A percentile compares a stretch with the other conserved stretches of the same genome.
These are phyloP conservation scores for Drosophila aff. DNA, from an alignment of 1,140 invertebrate species.

Conservation along the genomic window DNA sequence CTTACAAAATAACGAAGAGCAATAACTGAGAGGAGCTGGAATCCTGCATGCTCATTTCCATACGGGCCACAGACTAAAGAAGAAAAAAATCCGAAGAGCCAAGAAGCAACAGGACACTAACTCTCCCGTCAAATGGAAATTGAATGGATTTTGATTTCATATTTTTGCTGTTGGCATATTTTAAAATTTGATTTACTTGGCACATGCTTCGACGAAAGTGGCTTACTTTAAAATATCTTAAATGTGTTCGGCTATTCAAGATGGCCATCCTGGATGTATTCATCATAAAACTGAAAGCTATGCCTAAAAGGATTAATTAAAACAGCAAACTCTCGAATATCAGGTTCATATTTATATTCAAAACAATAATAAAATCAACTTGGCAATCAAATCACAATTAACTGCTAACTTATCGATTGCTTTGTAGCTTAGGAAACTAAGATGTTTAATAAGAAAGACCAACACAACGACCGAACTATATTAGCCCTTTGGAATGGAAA, in stretches of 20 bases:
- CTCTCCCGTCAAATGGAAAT: slow-evolving; percentile 41
- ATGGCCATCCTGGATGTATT: background rate
- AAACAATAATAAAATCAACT: background rate
- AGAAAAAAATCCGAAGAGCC: background rate
- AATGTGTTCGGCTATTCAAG: background rate
- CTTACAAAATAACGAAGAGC: slow-evolving; percentile 46
- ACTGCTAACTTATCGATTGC: background rate
- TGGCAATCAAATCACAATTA: background rate
- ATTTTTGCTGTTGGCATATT: slow-evolving; percentile 56
- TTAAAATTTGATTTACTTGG: slow-evolving; percentile 52
- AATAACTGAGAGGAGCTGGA: slow-evolving; percentile 33
- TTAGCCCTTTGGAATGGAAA: background rate
- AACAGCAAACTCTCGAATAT: background rate
- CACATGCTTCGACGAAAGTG: slow-evolving; percentile 12
- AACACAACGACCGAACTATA: background rate
- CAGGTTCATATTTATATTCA: background rate
- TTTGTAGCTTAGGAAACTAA: too few species aligned
- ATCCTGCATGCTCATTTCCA: slow-evolving; percentile 57
- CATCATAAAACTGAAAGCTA: background rate
- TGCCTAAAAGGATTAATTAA: background rate
- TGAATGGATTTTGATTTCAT: slow-evolving; percentile 68
- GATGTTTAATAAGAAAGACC: background rate
- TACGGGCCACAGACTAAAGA: slow-evolving; percentile 13
- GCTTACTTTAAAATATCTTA: background rate
- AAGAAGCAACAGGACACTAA: slow-evolving; percentile 22